Evolutionary conservation across 2,888 invertebrate species (phyloP).

Genomic region (Arrhopalites spinosus): DNA sequence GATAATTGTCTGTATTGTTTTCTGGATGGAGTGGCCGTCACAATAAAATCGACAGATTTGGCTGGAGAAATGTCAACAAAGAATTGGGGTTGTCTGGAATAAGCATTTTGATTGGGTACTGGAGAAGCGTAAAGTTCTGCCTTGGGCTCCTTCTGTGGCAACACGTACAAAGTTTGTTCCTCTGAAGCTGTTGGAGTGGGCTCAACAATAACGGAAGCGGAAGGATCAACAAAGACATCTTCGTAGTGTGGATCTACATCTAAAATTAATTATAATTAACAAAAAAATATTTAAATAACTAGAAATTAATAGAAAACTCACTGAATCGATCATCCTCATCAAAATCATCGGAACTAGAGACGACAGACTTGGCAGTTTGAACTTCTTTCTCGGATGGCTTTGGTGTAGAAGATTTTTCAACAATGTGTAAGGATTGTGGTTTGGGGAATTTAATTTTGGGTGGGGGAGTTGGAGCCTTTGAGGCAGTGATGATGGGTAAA

Average conservation of each 20-base stretch:
- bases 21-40: slow-evolving; percentile 53
- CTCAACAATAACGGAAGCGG: slow-evolving; percentile 28
- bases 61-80: slow-evolving; percentile 55
- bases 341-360: slow-evolving; percentile 39
- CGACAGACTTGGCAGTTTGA: slow-evolving; percentile 48
- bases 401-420: slow-evolving; percentile 26
- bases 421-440: slow-evolving; percentile 29
- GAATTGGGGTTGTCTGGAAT: slow-evolving; percentile 54
- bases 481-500: slow-evolving; percentile 40
- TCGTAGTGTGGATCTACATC: slow-evolving; percentile 28
- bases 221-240: slow-evolving; percentile 26
- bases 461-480: slow-evolving; percentile 32
- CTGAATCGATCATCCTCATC: slow-evolving; percentile 26
- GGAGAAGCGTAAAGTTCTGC: slow-evolving; percentile 55
- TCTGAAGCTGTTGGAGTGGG: slow-evolving; percentile 49
- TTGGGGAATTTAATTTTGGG: slow-evolving; percentile 3
- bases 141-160: slow-evolving; percentile 52
- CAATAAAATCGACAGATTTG: slow-evolving; percentile 53
- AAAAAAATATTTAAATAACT: not conserved
- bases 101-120: slow-evolving; percentile 53
- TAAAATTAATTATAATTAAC: not conserved
- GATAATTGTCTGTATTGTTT: slow-evolving; percentile 46
- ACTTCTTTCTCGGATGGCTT: slow-evolving; percentile 13
- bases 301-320: slow-evolving; percentile 2
- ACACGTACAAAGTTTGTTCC: slow-evolving; percentile 54